Evolutionary conservation across 2,888 invertebrate species (phyloP).

Genomic region (Xanthorhoe designata): DNA sequence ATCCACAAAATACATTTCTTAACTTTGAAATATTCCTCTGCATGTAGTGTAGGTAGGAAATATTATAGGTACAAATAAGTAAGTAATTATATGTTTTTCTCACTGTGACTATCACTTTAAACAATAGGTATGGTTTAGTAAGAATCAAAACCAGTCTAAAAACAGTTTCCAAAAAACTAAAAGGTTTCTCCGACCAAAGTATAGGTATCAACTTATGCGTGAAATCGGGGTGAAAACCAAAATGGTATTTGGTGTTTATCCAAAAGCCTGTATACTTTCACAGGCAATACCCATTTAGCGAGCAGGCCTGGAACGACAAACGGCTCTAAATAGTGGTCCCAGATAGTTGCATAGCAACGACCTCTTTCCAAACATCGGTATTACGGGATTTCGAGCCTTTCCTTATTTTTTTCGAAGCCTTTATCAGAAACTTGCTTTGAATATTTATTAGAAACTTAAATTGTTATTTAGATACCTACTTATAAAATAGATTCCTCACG

Average conservation of each 20-base stretch:
- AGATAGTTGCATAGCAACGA: conserved; percentile 29
- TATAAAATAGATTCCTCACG: too few relatives aligned
- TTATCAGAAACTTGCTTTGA: conserved; percentile 21
- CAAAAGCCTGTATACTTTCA: not conserved
- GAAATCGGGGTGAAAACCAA: not conserved
- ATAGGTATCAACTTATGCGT: not conserved
- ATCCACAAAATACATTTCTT: too few relatives aligned
- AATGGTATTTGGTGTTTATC: conserved; percentile 1
- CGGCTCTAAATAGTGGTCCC: conserved; percentile 11
- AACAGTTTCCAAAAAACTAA: not conserved
- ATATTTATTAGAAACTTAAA: conserved; percentile 19
- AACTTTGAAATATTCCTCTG: too few relatives aligned
- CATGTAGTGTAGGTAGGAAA: too few relatives aligned
- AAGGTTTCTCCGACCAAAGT: not conserved
- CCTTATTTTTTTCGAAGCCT: conserved; percentile 22
- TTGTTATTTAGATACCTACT: not conserved
- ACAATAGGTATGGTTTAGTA: too few relatives aligned
- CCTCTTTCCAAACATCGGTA: conserved; percentile 27
- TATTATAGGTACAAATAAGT: too few relatives aligned
- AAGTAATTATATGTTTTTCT: too few relatives aligned
- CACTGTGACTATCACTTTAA: too few relatives aligned
- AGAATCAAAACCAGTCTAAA: too few relatives aligned
- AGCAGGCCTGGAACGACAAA: conserved; percentile 16
- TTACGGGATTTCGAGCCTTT: conserved; percentile 17
- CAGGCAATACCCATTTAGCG: conserved; percentile 22